phyloP scores from a whole-genome alignment of 1,140 invertebrate genomes.

The Leptinotarsa undecemlineata region DNA sequence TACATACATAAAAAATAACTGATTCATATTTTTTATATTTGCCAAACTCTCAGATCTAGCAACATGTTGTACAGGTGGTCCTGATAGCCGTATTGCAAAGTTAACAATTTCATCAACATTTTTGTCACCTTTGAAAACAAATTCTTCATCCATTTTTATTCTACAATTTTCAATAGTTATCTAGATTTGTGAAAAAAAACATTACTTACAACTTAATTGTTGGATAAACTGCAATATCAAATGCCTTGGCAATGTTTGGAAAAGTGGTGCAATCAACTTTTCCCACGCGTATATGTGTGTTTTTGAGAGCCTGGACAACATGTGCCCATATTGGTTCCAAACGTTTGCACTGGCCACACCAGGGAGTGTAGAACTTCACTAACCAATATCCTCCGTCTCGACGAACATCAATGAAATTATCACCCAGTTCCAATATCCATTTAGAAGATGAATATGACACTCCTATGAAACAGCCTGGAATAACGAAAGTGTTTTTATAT shows the following conservation, averaged over 20 bases:
- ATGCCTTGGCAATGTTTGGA: slow-evolving; percentile 78
- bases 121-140: slow-evolving; percentile 87
- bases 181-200: neutral
- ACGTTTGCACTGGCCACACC: slow-evolving; percentile 94
- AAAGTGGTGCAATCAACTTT: slow-evolving; percentile 93
- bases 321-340: slow-evolving; percentile 90
- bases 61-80: slow-evolving; percentile 82
- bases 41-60: slow-evolving; percentile 78
- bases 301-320: slow-evolving; percentile 85
- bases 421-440: slow-evolving; percentile 70
- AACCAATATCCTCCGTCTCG: slow-evolving; percentile 83
- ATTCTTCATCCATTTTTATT: slow-evolving; percentile 82
- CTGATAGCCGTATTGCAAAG: slow-evolving; percentile 87
- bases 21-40: slow-evolving; percentile 72
- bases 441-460: slow-evolving; percentile 9
- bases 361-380: slow-evolving; percentile 94
- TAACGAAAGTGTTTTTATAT: too few relatives aligned
- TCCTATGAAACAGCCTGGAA: too few relatives aligned
- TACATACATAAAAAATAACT: slow-evolving; percentile 87
- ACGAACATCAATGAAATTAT: slow-evolving; percentile 79
- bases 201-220: slow-evolving; percentile 93
- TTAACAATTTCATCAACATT: slow-evolving; percentile 90
- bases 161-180: slow-evolving; percentile 57
- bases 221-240: slow-evolving; percentile 88
- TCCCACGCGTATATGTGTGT: slow-evolving; percentile 83